Conservation (phyloP, 2,888 invertebrate genomes). For the Quadriops clusia region DNA sequence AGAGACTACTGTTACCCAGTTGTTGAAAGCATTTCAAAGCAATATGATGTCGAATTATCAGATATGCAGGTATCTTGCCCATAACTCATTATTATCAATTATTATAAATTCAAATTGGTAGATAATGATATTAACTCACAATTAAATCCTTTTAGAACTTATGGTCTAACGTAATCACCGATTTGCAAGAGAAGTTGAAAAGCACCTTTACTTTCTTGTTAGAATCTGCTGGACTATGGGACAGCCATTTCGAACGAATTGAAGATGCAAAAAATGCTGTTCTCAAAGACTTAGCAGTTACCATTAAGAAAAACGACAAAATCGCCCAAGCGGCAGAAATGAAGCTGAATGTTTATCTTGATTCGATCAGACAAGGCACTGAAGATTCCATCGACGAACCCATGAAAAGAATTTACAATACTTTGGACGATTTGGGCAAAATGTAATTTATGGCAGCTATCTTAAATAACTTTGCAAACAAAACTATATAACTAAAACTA, state of each 20-base stretch:
- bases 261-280: slow-evolving; percentile 7
- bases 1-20: too few species aligned
- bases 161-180: slow-evolving; percentile 4
- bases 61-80: too few species aligned
- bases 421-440: slow-evolving; percentile 5
- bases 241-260: slow-evolving; percentile 8
- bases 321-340: slow-evolving; percentile 8
- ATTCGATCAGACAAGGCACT: slow-evolving; percentile 11
- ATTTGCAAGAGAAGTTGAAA: slow-evolving; percentile 5
- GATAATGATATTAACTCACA: too few species aligned
- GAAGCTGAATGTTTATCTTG: slow-evolving; percentile 9
- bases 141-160: slow-evolving; percentile 6
- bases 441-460: too few species aligned
- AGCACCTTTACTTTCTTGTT: slow-evolving; percentile 8
- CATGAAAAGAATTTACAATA: slow-evolving; percentile 3
- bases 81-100: too few species aligned
- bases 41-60: too few species aligned
- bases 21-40: too few species aligned
- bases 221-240: slow-evolving; percentile 8
- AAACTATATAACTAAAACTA: too few species aligned
- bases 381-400: too few species aligned
- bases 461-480: too few species aligned
- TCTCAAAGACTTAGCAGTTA: slow-evolving; percentile 4
- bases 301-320: neutral
- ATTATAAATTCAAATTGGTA: too few species aligned